Base-by-base conservation (phyloP, 1,140 invertebrate genomes). In the Rhynchophorus ferrugineus region DNA sequence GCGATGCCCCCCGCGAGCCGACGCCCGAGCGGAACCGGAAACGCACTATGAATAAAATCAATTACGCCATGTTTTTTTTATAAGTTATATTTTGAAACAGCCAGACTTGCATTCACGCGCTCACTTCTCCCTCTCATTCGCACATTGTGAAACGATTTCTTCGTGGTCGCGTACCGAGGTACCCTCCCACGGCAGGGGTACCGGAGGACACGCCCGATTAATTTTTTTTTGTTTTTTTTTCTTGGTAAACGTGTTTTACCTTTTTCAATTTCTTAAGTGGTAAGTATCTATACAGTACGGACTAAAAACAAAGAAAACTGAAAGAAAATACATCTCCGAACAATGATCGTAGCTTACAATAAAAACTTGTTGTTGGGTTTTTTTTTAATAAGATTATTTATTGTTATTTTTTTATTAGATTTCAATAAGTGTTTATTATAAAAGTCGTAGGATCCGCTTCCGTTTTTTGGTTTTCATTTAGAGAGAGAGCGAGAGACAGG, bases 1-100 rank as follows among this genome's bases (percentile, higher is more conserved):
- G n/a, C n/a, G n/a, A n/a, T n/a, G n/a, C n/a, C n/a, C n/a, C n/a
- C n/a, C n/a, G n/a, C n/a, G n/a, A n/a, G n/a, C n/a, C n/a, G n/a
- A n/a, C n/a, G n/a, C n/a, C n/a, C n/a, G n/a, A n/a, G n/a, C n/a
- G n/a, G n/a, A n/a, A n/a, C n/a, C n/a, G n/a, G n/a, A n/a, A n/a
- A n/a, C n/a, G n/a, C n/a, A n/a, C n/a, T n/a, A n/a, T n/a, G n/a
- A n/a, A n/a, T n/a, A n/a, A n/a, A n/a, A n/a, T n/a, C n/a, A n/a
- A n/a, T n/a, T n/a, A n/a, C n/a, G n/a, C n/a, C n/a, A n/a, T n/a
- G n/a, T n/a, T n/a, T n/a, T n/a, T n/a, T n/a, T n/a, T n/a, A n/a
- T n/a, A n/a, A n/a, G 55, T 56, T 60, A 59, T 64, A 64, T 64
- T 65, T 64, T n/a, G n/a, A 57, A 63, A 67, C 66, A 67, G 64